Evolutionary conservation across 2,888 invertebrate genomes (phyloP), one percentile per base, ranked within the genome.

Genomic region (Dorcus parallelipipedus): DNA sequence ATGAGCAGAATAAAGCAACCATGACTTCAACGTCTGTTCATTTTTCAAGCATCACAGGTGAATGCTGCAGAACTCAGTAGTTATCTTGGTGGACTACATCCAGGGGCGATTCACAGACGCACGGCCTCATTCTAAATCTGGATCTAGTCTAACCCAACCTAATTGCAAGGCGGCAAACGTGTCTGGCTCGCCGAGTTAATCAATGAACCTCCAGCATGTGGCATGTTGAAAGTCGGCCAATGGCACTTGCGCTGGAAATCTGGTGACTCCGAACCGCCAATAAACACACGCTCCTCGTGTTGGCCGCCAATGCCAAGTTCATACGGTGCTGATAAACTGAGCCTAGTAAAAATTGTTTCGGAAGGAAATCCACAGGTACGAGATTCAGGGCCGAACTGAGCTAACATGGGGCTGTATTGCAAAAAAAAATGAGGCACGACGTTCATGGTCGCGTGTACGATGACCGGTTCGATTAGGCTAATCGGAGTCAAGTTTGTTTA

Each of bases 201-300:
- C 53, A 54, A 54, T 58, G 58, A 45, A 45, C 20, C 45, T 43
- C 52, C 33, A 49, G 14, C 63, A 58, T 61, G 65, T 68, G 65
- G 68, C 64, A 57, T 68, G 68, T 65, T 68, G 54, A 40, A 58
- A 54, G 20, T 26, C 53, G 47, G 39, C 68, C 68, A 68, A 67
- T 67, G 33, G 10, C 20, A 49, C 33, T 26, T 20, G 45, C n/a
- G 26, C 38, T 14, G 39, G 43, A 45, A 42, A 67, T 67, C 68
- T 64, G 65, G 56, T 64, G 67, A 67, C 65, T 49, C 52, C 38
- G 40, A 26, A 33, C 20, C 47, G 23, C 64, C 63, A 62, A 64
- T 64, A 38, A 42, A 14, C 26, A 9, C 10, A 20, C 1, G 23
- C 39, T 33, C 14, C 39, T 33, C 20, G 51, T 47, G 48, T 48